These are phyloP conservation scores for Emydura subglobosa DNA, from an alignment of 2,113 vertebrate genomes.

Conservation along the genomic window DNA sequence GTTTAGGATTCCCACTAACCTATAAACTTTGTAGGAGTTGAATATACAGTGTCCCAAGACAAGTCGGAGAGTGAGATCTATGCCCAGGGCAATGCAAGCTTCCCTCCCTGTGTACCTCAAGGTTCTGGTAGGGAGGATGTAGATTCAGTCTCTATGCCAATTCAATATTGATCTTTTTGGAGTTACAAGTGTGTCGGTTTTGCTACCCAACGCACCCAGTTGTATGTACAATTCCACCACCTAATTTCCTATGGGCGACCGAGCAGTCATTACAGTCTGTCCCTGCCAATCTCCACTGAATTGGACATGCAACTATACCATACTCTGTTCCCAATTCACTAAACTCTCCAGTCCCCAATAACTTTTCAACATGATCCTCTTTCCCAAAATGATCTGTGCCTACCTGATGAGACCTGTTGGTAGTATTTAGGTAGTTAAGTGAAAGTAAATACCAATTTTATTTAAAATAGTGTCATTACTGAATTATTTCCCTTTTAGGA, in stretches of 20 bases:
- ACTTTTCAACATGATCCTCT: not conserved
- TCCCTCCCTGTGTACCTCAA: not conserved
- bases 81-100: not conserved
- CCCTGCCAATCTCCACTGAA: not conserved
- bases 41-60: not conserved
- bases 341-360: not conserved
- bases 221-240: not conserved
- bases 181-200: not conserved
- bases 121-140: not conserved
- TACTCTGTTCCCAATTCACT: not conserved
- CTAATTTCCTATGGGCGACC: not conserved
- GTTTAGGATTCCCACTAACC: not conserved
- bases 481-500: not conserved
- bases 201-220: not conserved
- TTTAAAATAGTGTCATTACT: accelerated
- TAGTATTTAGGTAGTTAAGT: not conserved
- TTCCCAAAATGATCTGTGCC: not conserved
- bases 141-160: not conserved
- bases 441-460: not conserved
- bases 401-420: not conserved
- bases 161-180: not conserved
- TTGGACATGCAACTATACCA: not conserved
- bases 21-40: not conserved
- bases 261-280: accelerated
- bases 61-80: not conserved